Base-by-base conservation (phyloP, 1,140 invertebrate species). In the Lepidurus packardi region DNA sequence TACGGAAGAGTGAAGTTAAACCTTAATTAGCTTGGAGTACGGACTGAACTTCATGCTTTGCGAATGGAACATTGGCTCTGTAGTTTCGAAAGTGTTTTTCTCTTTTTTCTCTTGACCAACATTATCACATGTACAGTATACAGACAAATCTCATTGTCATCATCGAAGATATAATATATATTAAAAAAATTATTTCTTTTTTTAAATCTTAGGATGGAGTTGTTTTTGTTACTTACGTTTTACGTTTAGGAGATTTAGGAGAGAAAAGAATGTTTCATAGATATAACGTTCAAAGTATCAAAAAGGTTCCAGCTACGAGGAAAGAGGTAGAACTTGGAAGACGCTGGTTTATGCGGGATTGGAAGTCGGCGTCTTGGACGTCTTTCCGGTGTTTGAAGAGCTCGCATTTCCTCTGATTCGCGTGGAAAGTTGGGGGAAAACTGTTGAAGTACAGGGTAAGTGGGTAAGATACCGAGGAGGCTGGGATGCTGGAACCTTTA, bases 401-500 rank as follows among this genome's bases (percentile, higher is more conserved):
- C 53, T 65, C 53, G 53, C 53, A 65, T 65, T 65, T 65, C 53
- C 53, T 65, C n/a, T 21, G 16, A 65, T 65, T 65, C 13, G 53
- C 21, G 53, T 65, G 53, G 53, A 65, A 65, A 65, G 53, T 65
- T 65, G 53, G 53, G 53, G 53, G 16, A 65, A 65, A 65, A 65
- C 53, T 65, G 53, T 65, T 65, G 53, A 65, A 65, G 53, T 65
- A 65, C 53, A 65, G 53, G 53, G 53, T 65, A 65, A 65, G 53
- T 65, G 53, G 53, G 21, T 65, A 65, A 65, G 53, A 65, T 65
- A 65, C 53, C 53, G 21, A 21, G 16, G 13, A 65, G 21, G 9
- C 21, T n/a, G 53, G 16, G 16, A 65, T n/a, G 53, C 53, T n/a
- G 53, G 21, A 65, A 65, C 21, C 16, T 65, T 34, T 34, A 34